phyloP scores from a whole-genome alignment of 1,140 invertebrate genomes.

The Anastrepha ludens region DNA sequence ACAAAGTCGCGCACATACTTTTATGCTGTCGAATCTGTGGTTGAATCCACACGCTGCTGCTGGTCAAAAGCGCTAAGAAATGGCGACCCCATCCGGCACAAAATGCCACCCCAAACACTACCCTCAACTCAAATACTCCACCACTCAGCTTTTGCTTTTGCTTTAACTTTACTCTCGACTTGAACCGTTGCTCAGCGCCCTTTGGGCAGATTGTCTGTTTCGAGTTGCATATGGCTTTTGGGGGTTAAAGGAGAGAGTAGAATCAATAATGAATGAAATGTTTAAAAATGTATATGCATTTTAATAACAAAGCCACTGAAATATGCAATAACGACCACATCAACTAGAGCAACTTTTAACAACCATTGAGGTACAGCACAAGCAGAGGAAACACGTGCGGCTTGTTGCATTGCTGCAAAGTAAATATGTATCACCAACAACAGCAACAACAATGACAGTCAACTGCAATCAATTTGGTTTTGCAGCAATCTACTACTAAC shows the following conservation, averaged over 20 bases:
- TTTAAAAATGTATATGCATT: constrained; percentile 25
- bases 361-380: neutral
- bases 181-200: neutral
- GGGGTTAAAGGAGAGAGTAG: neutral
- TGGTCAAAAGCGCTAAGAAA: neutral
- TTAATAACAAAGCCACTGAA: constrained; percentile 38
- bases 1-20: neutral
- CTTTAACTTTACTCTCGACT: neutral
- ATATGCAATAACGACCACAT: neutral
- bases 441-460: neutral
- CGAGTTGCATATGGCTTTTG: neutral
- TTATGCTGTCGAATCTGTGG: neutral
- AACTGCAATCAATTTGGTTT: constrained; percentile 32
- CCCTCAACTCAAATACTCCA: neutral
- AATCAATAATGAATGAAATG: constrained; percentile 10
- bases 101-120: neutral
- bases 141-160: neutral
- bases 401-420: neutral
- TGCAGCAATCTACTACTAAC: constrained; percentile 1
- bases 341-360: neutral
- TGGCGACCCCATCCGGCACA: neutral
- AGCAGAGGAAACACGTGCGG: neutral
- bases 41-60: neutral
- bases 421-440: neutral
- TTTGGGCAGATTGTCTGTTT: neutral